phyloP scores from a whole-genome alignment of 2,113 vertebrate species.

The Heteronetta atricapilla region DNA sequence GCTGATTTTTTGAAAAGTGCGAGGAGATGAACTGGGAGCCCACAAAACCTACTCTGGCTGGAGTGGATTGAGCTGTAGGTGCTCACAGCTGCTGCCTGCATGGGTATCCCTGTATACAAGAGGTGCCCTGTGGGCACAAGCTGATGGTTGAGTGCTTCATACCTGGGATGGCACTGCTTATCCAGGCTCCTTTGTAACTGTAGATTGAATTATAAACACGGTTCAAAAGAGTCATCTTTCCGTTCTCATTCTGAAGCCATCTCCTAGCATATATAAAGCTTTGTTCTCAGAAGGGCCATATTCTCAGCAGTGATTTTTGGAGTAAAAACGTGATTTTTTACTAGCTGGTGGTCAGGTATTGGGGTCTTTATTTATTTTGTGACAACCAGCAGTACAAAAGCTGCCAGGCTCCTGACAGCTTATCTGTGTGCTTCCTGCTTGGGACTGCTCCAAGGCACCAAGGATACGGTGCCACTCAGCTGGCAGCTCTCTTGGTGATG shows the following conservation, averaged over 20 bases:
- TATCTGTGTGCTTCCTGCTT: not conserved
- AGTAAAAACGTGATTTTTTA: not conserved
- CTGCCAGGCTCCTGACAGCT: not conserved
- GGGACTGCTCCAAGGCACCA: constrained; percentile 1
- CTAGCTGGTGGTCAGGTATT: not conserved
- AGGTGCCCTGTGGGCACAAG: not conserved
- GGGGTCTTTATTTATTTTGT: not conserved
- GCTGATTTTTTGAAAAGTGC: not conserved
- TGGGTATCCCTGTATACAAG: not conserved
- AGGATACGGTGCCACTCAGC: not conserved
- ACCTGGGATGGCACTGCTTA: not conserved
- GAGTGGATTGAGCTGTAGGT: not conserved
- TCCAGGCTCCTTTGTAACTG: not conserved
- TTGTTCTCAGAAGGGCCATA: not conserved
- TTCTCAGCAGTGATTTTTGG: not conserved
- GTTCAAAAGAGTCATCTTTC: not conserved
- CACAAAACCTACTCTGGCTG: not conserved
- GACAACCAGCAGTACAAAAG: not conserved
- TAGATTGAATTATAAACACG: not conserved
- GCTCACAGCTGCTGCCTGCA: not conserved
- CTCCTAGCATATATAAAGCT: not conserved
- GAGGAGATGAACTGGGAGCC: not conserved
- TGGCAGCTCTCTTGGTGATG: not conserved
- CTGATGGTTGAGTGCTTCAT: not conserved
- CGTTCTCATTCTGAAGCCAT: not conserved